These are phyloP conservation scores for Marronus borbonicus DNA, from an alignment of 2,888 invertebrate species.

Conservation along the genomic window DNA sequence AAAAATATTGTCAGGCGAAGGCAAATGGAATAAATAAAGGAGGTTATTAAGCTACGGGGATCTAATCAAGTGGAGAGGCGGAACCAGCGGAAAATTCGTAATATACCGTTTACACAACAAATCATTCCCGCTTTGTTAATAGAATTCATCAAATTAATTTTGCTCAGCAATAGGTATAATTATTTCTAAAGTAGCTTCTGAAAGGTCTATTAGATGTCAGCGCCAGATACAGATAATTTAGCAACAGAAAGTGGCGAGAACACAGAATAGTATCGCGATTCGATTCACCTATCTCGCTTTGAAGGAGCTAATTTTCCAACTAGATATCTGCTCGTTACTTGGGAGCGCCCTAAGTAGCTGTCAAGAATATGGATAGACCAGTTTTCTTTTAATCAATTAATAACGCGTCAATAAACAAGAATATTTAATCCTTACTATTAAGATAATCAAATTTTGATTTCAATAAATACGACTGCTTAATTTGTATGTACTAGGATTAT, in stretches of 20 bases:
- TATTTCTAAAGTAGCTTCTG: no score
- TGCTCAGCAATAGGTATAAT: no score
- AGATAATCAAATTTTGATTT: conserved; percentile 34
- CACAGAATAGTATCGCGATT: not conserved
- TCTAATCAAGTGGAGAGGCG: no score
- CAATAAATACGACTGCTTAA: conserved; percentile 25
- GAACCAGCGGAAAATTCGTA: no score
- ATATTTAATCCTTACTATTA: conserved; percentile 32
- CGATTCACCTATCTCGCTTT: not conserved
- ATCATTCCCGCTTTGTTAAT: no score
- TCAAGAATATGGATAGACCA: conserved; percentile 19
- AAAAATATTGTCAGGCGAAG: no score
- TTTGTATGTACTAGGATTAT: conserved; percentile 14
- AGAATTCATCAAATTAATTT: no score
- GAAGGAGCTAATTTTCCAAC: not conserved
- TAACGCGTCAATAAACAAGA: conserved; percentile 9
- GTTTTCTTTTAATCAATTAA: conserved; percentile 29
- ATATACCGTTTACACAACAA: no score
- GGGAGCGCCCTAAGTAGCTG: conserved; percentile 17
- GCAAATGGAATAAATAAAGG: no score
- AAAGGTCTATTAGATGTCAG: no score
- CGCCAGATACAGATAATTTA: not conserved
- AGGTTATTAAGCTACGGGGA: no score
- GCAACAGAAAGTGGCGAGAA: not conserved
- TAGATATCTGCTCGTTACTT: not conserved